These are phyloP conservation scores for Phytoseiulus persimilis DNA, from an alignment of 2,888 invertebrate genomes.

Conservation along the genomic window DNA sequence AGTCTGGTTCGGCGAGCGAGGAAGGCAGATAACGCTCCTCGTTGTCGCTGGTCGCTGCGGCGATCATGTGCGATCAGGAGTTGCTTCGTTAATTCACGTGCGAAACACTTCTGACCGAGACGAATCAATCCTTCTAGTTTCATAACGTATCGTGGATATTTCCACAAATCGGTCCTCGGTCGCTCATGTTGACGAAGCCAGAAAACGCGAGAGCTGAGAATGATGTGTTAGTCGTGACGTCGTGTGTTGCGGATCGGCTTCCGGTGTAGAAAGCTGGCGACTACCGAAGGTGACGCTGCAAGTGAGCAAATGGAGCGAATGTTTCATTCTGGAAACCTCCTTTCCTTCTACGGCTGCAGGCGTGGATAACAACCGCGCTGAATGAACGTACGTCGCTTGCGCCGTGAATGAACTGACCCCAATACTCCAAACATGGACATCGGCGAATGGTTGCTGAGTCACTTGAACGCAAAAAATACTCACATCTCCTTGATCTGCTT, in stretches of 20 bases:
- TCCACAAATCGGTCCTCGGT: too few species aligned
- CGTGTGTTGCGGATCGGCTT: background rate
- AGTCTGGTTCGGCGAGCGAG: background rate
- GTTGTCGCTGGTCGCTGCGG: background rate
- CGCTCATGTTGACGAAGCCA: background rate
- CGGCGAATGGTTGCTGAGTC: background rate
- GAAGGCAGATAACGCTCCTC: background rate
- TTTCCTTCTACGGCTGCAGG: background rate
- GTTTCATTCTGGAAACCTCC: background rate
- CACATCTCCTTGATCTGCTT: background rate
- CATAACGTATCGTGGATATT: too few species aligned
- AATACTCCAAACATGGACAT: background rate
- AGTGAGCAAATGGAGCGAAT: background rate
- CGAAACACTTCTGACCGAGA: too few species aligned
- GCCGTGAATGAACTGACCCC: slow-evolving; percentile 5
- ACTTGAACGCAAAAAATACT: background rate
- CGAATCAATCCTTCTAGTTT: too few species aligned
- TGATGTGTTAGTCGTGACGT: background rate
- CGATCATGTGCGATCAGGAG: background rate
- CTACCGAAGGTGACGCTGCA: background rate
- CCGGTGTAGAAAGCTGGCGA: background rate
- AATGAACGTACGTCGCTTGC: background rate
- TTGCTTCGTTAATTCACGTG: too few species aligned
- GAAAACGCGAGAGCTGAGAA: background rate
- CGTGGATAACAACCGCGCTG: background rate